Evolutionary conservation across 2,797 vertebrate species (phyloP), one percentile per base, ranked within the genome.

Genomic region (Neosilurus mollespiculum): DNA sequence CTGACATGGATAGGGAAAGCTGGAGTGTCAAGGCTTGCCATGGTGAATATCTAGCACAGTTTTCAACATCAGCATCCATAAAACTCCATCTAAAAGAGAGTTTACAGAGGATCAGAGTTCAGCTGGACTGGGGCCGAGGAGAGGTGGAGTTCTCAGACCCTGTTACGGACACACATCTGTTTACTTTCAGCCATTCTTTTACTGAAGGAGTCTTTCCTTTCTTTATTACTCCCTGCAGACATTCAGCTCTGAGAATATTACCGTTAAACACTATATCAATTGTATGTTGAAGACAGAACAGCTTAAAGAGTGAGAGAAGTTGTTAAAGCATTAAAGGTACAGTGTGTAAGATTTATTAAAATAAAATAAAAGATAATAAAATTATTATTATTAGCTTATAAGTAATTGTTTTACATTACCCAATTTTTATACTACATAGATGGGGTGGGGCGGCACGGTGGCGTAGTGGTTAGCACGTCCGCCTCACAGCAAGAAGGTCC

Each of bases 141-240:
- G 59, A 34, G 77, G 61, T 71, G 77, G 69, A 64, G 34, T 86
- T 87, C 82, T 85, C 70, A 16, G 61, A 59, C 12, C 66, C 64
- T 16, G 37, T 82, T 30, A 56, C 24, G n/a, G 66, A 79, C 1
- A 53, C n/a, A 24, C 66, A 26, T 1, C 61, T 79, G n/a, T 65
- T 56, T 54, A 66, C 73, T 30, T 79, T 85, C 67, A 73, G 24
- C 26, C 53, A 82, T 59, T n/a, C 54, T 59, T 78, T 85, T 73
- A 82, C 80, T 1, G 66, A 82, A 5, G 59, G 78, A 51, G 75
- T 85, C 59, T 59, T 69, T 56, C 80, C 84, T n/a, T 85, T 85
- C 26, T 78, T 85, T 3, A 77, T 61, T 77, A 77, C 34, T 9
- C 30, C 58, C 7, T 62, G 75, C 75, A 77, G 24, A 43, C 20